Evolutionary conservation across 2,888 invertebrate species (phyloP), one percentile per base, ranked within the genome.

Genomic region (Heteropelma amictum): DNA sequence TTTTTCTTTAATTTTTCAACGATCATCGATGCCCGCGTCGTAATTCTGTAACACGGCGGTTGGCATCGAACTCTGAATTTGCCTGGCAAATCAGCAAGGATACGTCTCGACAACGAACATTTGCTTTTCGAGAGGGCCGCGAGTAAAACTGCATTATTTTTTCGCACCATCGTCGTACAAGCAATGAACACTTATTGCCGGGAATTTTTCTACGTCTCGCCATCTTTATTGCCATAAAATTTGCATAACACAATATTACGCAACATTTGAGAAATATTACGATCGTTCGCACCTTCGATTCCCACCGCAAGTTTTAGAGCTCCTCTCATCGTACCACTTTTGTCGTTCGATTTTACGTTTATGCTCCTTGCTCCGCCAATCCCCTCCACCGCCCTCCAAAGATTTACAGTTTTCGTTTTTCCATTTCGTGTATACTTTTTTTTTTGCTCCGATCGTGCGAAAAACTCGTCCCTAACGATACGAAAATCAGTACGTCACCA

Each of bases 191-290:
- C 56, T 64, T 61, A 54, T 26, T 35, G 26, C 23, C 30, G 33
- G 47, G 58, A 28, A 47, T 58, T 69, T 56, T 75, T 56, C 53
- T 14, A 33, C 40, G 30, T 47, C 30, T 63, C 72, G 75, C 74
- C 74, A 77, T 78, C 67, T 81, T 81, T 81, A 80, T 79, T 74
- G 76, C 77, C 33, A 23, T 64, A 35, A 49, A 38, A 81, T 82
- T 82, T 77, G 76, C 80, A 81, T 81, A 81, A 81, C 73, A 79
- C 77, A 81, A 79, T 80, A 78, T 82, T 79, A 69, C 78, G 67
- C 58, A 63, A 63, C 69, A 65, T 49, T 33, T 33, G 56, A 60
- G 28, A 64, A 69, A 73, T 64, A 71, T 68, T 47, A 72, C 65
- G 58, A 72, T 72, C 54, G 33, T 69, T 60, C 49, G 51, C 72